Conservation (phyloP, 2,888 invertebrate genomes). For the Agrochola circellaris region DNA sequence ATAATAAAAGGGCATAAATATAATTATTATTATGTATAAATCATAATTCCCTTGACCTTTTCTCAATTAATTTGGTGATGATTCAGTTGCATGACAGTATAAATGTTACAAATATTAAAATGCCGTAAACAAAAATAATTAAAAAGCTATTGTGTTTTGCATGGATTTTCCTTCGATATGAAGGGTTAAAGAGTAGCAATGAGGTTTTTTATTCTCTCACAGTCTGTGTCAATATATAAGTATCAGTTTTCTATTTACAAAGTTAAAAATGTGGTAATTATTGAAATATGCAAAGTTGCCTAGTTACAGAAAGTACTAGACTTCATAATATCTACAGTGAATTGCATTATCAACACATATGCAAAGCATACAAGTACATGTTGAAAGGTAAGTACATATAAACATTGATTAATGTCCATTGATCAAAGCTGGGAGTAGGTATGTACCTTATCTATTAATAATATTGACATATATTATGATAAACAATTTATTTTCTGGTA, state of each 20-base stretch:
- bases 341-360: slow-evolving; percentile 19
- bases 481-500: slow-evolving; percentile 36
- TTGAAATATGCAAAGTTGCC: neutral
- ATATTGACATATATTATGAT: slow-evolving; percentile 36
- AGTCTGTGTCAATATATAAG: neutral
- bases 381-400: slow-evolving; percentile 12
- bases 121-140: no score
- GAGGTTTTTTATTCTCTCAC: neutral
- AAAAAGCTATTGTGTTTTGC: no score
- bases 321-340: slow-evolving; percentile 1
- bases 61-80: neutral
- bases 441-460: slow-evolving; percentile 39
- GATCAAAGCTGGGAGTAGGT: slow-evolving; percentile 41
- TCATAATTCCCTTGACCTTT: no score
- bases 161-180: no score
- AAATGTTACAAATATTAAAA: no score
- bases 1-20: no score
- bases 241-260: no score
- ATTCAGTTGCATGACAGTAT: no score
- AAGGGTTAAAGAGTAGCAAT: no score
- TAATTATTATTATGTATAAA: no score
- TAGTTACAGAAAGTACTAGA: neutral
- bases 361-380: slow-evolving; percentile 7
- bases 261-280: neutral
- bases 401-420: slow-evolving; percentile 30